A percentile compares a stretch with the other conserved stretches of the same genome.
Evolutionary conservation across 2,797 vertebrate species (phyloP).

Genomic region (Aplochiton taeniatus): DNA sequence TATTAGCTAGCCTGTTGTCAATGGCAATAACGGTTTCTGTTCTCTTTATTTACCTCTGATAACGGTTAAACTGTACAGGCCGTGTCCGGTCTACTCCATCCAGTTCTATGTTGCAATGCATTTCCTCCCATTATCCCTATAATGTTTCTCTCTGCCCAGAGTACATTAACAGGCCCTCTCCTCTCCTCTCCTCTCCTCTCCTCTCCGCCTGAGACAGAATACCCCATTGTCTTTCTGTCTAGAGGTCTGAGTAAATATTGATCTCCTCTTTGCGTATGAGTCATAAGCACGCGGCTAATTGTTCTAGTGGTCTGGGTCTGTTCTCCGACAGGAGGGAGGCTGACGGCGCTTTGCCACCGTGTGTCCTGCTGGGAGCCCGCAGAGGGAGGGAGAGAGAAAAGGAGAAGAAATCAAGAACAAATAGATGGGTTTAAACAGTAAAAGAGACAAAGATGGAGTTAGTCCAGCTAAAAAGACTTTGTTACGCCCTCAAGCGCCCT

Average conservation of each 20-base stretch:
- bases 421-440: too few species aligned
- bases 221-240: constrained; percentile 68
- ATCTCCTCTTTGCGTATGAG: constrained; percentile 69
- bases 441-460: too few species aligned
- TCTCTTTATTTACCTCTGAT: too few species aligned
- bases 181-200: too few species aligned
- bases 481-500: constrained; percentile 15
- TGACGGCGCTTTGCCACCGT: constrained; percentile 42
- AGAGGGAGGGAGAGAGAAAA: neutral
- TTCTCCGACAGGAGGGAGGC: constrained; percentile 21
- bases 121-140: constrained; percentile 61
- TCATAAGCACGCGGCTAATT: constrained; percentile 64
- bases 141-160: constrained; percentile 70
- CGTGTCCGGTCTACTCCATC: too few species aligned
- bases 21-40: too few species aligned
- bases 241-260: constrained; percentile 77
- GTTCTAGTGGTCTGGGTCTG: constrained; percentile 23
- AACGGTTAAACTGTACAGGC: too few species aligned
- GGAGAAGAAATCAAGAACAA: too few species aligned
- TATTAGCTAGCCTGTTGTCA: too few species aligned
- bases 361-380: constrained; percentile 33
- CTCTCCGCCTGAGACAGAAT: too few species aligned
- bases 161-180: constrained; percentile 70
- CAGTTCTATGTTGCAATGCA: too few species aligned
- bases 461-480: too few species aligned